Base-by-base conservation (phyloP, 1,140 invertebrate genomes). In the Acromyrmex echinatior region DNA sequence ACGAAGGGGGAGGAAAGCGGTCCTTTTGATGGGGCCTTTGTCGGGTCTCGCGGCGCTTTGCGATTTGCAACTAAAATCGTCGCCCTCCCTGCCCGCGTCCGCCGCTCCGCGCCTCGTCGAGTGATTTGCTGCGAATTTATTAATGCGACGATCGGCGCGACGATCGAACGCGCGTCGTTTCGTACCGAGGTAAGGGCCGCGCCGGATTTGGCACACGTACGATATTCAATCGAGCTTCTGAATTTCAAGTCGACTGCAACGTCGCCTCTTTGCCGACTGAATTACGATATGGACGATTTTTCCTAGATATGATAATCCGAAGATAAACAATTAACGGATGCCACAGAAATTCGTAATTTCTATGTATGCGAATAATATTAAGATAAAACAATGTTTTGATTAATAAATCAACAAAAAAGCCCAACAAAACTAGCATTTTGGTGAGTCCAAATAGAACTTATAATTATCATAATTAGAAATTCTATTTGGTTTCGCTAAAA, bases 51-150 rank as follows among this genome's bases (percentile, higher is more conserved):
- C 95, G 95, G 94, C 95, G 92, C 94, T 95, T 93, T 92, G 93
- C 94, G 94, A 95, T 95, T 95, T 95, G 94, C 94, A 95, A 95
- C 95, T 95, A 95, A 95, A 95, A 95, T 95, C 95, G 93, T 93
- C 92, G 93, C 90, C 89, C 92, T 91, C 87, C 88, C 84, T 90
- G 84, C 90, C 71, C 45, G 65, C 63, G 31, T 35, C 70, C 68
- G 76, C 86, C 82, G 62, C 86, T 90, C 85, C 76, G 45, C 87
- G 73, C 71, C 51, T 60, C 80, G 68, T 45, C 80, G 70, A 88
- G 92, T 95, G 94, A 95, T 95, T 95, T 94, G 92, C 94, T 93
- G 93, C 92, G 89, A 95, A 95, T 95, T 95, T 94, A 95, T 95
- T 95, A 94, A 93, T 95, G 94, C 93, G 90, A 94, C 90, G 88